A percentile compares a stretch with the other conserved stretches of the same genome.
Conservation (phyloP, 2,797 vertebrate genomes). For the Gymnoscopelus braueri region DNA sequence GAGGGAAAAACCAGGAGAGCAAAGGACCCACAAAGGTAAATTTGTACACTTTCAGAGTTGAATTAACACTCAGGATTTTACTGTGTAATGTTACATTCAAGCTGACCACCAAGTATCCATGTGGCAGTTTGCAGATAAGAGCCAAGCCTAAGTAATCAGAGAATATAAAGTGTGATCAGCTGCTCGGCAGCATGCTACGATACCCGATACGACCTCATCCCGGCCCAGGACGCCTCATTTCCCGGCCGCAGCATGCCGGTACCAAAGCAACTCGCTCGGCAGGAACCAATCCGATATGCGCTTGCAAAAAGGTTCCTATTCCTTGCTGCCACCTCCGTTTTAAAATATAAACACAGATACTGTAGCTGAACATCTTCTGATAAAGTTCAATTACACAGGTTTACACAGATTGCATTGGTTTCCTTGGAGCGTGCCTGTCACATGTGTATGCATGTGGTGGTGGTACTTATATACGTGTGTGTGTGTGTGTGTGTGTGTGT, state of each 20-base stretch:
- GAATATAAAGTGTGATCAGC: slow-evolving; percentile 66
- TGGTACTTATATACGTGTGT: slow-evolving; percentile 3
- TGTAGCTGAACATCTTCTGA: slow-evolving; percentile 50
- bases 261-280: slow-evolving; percentile 54
- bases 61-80: not conserved
- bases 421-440: slow-evolving; percentile 19
- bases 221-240: slow-evolving; percentile 51
- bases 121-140: slow-evolving; percentile 83
- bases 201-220: slow-evolving; percentile 58
- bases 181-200: slow-evolving; percentile 37
- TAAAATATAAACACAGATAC: slow-evolving; percentile 74
- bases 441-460: slow-evolving; percentile 21
- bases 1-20: no score
- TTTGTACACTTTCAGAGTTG: no score
- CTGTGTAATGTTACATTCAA: slow-evolving; percentile 40
- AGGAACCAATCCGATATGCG: slow-evolving; percentile 69
- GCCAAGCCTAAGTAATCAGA: slow-evolving; percentile 67
- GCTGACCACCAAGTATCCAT: slow-evolving; percentile 65
- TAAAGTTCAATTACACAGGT: slow-evolving; percentile 65
- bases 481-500: slow-evolving; percentile 27
- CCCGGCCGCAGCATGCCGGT: slow-evolving; percentile 54
- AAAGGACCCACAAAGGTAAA: no score
- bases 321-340: slow-evolving; percentile 46
- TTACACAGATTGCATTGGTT: slow-evolving; percentile 52
- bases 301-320: slow-evolving; percentile 63